These are phyloP conservation scores for Arctia plantaginis DNA, from an alignment of 2,888 invertebrate species.

Conservation along the genomic window DNA sequence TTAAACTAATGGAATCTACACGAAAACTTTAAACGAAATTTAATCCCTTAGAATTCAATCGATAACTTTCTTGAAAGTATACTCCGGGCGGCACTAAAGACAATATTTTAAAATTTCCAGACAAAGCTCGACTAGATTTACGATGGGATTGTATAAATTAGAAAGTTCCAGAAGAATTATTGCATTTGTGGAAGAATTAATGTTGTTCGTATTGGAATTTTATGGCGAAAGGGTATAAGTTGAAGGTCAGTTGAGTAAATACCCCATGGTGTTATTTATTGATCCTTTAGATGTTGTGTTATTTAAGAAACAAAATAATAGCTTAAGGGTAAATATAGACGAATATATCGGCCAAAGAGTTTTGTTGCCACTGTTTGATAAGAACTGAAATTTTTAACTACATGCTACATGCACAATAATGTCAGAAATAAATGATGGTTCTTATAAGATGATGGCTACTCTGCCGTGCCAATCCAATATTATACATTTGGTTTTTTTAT, in stretches of 20 bases:
- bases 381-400: neutral
- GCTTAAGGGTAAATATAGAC: neutral
- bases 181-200: slow-evolving; percentile 64
- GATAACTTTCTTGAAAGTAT: slow-evolving; percentile 54
- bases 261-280: neutral
- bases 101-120: slow-evolving; percentile 75
- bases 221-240: slow-evolving; percentile 18
- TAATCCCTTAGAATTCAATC: slow-evolving; percentile 67
- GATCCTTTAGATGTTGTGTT: neutral
- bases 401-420: neutral
- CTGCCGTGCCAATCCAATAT: no score
- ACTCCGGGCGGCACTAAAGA: slow-evolving; percentile 55
- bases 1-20: neutral
- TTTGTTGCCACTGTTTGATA: neutral
- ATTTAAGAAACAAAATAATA: neutral
- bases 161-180: slow-evolving; percentile 75
- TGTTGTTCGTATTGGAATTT: slow-evolving; percentile 49
- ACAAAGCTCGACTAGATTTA: slow-evolving; percentile 74
- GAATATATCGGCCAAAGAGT: neutral
- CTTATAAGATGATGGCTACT: neutral
- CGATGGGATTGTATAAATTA: slow-evolving; percentile 78
- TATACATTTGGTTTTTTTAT: no score
- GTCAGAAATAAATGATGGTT: neutral
- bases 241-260: neutral
- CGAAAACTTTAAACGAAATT: slow-evolving; percentile 53